Conservation (phyloP, 2,113 vertebrate genomes). For the Marmota monax region DNA sequence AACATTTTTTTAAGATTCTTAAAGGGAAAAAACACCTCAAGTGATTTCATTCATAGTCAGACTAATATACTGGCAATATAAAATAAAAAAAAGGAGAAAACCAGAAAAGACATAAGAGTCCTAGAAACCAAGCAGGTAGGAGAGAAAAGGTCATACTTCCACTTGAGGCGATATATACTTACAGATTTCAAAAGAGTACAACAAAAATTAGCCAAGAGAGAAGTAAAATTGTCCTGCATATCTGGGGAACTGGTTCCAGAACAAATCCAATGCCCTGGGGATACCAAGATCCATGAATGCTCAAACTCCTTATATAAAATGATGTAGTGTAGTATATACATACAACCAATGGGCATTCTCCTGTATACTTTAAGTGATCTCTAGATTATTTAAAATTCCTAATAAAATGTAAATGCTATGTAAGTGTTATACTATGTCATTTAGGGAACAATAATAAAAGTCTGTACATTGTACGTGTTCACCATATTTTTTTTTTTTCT, state of each 20-base stretch:
- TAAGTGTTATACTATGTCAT: background rate
- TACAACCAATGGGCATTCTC: background rate
- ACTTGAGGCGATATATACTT: background rate
- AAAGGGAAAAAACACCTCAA: background rate
- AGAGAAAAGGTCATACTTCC: background rate
- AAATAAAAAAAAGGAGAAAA: background rate
- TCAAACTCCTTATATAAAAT: background rate
- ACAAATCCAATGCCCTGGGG: background rate
- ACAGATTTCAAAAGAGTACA: background rate
- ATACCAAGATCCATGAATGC: background rate
- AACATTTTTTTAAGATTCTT: background rate
- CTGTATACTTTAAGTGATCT: background rate
- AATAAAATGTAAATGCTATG: background rate
- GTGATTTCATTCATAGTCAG: constrained; percentile 52
- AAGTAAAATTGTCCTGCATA: background rate
- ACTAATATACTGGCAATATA: constrained; percentile 39
- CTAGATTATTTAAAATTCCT: background rate
- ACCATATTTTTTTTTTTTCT: background rate
- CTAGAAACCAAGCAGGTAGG: background rate
- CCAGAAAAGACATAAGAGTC: background rate
- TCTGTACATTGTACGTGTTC: background rate
- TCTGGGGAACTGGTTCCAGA: background rate
- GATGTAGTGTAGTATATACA: background rate
- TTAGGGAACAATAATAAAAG: background rate
- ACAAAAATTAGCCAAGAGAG: background rate